phyloP scores from a whole-genome alignment of 2,888 invertebrate genomes.

The Callinectes sapidus region DNA sequence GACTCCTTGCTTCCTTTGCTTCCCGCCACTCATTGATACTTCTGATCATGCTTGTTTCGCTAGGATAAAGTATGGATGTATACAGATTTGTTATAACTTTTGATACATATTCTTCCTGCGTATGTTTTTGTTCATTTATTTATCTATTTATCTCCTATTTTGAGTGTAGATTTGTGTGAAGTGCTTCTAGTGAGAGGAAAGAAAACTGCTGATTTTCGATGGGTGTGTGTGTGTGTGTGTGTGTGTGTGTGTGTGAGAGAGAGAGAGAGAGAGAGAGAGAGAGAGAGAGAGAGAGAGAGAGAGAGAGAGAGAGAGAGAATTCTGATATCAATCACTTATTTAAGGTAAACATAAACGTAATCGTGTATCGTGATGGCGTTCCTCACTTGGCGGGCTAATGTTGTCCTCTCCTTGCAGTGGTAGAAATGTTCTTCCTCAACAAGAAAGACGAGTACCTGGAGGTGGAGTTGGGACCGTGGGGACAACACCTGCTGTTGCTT shows the following conservation, averaged over 20 bases:
- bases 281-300: constrained; percentile 15
- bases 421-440: constrained; percentile 72
- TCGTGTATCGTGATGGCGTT: neutral
- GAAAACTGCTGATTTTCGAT: no score
- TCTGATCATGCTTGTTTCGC: no score
- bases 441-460: constrained; percentile 71
- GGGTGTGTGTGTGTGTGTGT: no score
- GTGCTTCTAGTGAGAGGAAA: neutral
- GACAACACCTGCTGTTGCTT: constrained; percentile 70
- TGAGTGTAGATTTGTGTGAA: neutral
- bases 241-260: no score
- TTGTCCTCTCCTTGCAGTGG: constrained; percentile 51
- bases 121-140: neutral
- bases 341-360: neutral
- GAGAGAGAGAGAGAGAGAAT: constrained; percentile 15
- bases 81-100: neutral
- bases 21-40: no score
- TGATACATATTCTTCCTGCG: neutral
- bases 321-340: neutral
- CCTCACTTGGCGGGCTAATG: neutral
- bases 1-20: no score
- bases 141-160: no score
- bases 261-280: neutral
- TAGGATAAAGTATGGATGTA: neutral
- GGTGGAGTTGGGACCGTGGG: constrained; percentile 72